Evolutionary conservation across 2,113 vertebrate genomes (phyloP).

Genomic region (Tangachromis dhanisi): DNA sequence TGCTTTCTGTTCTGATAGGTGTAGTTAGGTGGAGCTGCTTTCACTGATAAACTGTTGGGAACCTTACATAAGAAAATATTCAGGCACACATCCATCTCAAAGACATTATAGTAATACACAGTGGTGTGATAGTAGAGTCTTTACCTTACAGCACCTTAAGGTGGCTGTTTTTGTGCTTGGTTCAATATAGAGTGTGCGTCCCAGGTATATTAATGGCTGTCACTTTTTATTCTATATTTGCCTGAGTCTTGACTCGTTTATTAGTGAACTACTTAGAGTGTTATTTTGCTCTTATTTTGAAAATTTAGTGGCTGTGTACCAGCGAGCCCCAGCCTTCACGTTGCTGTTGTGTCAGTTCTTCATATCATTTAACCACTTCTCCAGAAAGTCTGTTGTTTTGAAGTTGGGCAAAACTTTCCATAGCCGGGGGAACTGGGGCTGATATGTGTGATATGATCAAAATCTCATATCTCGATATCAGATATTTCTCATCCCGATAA

Average conservation of each 20-base stretch:
- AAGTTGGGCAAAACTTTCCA: background rate
- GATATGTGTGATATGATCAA: fast-evolving
- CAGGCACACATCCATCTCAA: background rate
- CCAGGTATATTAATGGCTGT: background rate
- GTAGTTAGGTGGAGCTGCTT: background rate
- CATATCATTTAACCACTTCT: background rate
- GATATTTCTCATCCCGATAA: background rate
- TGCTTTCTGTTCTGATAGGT: background rate
- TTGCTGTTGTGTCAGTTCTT: background rate
- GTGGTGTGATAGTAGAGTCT: too few species aligned
- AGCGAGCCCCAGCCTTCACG: background rate
- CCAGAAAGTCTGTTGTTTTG: background rate
- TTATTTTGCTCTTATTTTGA: background rate
- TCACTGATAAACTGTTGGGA: background rate
- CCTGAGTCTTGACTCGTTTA: background rate
- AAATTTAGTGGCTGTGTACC: background rate
- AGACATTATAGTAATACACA: too few species aligned
- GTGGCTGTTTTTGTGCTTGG: background rate
- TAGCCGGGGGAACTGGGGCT: background rate
- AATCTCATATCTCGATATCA: background rate
- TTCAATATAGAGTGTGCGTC: background rate
- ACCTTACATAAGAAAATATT: background rate
- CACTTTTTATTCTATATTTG: background rate
- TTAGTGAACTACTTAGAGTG: background rate
- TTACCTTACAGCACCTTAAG: background rate